These are phyloP conservation scores for Bucco capensis DNA, from an alignment of 2,113 vertebrate genomes.

Conservation along the genomic window DNA sequence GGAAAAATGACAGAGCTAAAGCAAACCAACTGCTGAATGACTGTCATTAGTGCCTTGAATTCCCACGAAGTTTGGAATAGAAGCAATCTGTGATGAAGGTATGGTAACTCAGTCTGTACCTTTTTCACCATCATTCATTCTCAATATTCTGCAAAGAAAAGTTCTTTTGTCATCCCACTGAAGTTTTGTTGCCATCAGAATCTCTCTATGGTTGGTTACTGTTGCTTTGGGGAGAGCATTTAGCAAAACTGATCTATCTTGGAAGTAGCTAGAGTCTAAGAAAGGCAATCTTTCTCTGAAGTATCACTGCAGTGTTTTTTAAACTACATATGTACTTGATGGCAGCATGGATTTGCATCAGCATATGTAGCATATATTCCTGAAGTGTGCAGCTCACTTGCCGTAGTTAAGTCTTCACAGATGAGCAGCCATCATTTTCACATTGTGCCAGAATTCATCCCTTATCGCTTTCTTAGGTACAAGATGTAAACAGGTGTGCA, in stretches of 20 bases:
- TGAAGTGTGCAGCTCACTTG: background rate
- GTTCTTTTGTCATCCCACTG: background rate
- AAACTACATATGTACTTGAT: background rate
- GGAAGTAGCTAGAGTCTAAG: background rate
- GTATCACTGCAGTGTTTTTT: background rate
- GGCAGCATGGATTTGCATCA: background rate
- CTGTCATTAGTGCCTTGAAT: background rate
- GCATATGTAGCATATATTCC: too few species aligned
- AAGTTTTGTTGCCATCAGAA: background rate
- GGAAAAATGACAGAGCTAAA: background rate
- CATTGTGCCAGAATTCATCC: background rate
- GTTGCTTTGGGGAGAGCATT: background rate
- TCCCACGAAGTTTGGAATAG: background rate
- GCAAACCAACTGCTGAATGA: background rate
- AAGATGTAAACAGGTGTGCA: accelerated
- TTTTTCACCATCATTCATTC: background rate
- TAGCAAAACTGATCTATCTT: background rate
- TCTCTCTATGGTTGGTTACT: background rate
- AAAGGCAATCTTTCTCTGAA: background rate
- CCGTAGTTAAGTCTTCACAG: background rate
- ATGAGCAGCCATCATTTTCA: background rate
- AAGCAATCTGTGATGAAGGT: background rate
- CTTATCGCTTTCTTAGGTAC: background rate
- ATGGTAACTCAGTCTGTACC: background rate
- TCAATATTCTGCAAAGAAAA: background rate